Conservation (phyloP, 1,140 invertebrate species). For the Heliconius hermathena region DNA sequence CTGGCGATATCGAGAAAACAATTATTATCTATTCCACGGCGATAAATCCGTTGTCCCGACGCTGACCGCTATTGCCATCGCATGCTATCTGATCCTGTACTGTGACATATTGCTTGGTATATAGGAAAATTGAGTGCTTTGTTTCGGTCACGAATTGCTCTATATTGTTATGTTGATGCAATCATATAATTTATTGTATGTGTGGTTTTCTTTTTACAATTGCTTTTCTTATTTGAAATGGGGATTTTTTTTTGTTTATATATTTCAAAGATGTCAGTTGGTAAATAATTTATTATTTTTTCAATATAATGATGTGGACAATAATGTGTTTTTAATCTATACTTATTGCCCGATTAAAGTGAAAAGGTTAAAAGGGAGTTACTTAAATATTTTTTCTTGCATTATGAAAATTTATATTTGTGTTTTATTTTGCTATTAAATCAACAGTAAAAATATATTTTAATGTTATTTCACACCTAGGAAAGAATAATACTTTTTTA, state of each 20-base stretch:
- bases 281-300: neutral
- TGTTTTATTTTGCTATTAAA: neutral
- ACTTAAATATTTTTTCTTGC: neutral
- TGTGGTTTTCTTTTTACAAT: neutral
- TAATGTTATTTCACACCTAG: too few relatives aligned
- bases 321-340: neutral
- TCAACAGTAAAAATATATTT: too few relatives aligned
- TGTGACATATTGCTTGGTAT: slow-evolving; percentile 64
- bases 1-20: slow-evolving; percentile 62
- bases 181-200: neutral
- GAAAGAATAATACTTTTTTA: too few relatives aligned
- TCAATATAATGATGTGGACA: neutral
- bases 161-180: slow-evolving; percentile 38
- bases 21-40: slow-evolving; percentile 61
- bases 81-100: slow-evolving; percentile 60
- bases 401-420: neutral
- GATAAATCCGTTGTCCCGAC: slow-evolving; percentile 65
- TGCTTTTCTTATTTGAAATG: neutral
- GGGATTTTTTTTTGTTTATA: neutral
- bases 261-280: neutral
- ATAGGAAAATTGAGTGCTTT: slow-evolving; percentile 54
- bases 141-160: slow-evolving; percentile 52
- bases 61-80: slow-evolving; percentile 65
- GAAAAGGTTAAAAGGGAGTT: neutral
- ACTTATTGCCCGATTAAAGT: neutral